Evolutionary conservation across 30 jellyfish, hydroid and myxozoan genomes (phyloP), one percentile per base, ranked within the genome.

Genomic region (Aurelia aurita complex sp. Pacific): DNA sequence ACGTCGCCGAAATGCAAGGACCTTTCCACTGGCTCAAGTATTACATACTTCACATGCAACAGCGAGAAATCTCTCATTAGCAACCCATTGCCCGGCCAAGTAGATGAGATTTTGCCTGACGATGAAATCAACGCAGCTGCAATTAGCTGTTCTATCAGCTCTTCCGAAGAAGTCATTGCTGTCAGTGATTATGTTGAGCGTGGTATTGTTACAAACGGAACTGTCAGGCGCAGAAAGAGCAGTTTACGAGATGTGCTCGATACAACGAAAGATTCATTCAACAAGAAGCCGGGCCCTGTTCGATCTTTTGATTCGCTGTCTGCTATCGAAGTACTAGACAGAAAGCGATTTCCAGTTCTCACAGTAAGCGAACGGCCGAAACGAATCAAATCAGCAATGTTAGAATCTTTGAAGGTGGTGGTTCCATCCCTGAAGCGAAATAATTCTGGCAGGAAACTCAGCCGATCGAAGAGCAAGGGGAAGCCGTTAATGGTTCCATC

Each of bases 61-160:
- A 62, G 84, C 4, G 76, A 65, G 16, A 65, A 29, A 5, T 36
- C 76, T 12, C 18, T 42, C 32, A 29, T 69, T 13, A 70, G 52
- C 19, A 67, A 46, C 43, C 46, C 10, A 12, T 52, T 84, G 75
- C 93, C 93, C 6, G 93, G 93, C 6, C 93, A 73, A 29, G 93
- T 74, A 4, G 53, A 68, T 10, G 63, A 40, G 9, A 16, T 50
- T 13, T 50, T 3, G 42, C 34, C 74, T 66, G 29, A 15, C 5
- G 81, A 80, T 15, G 90, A 80, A 38, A 33, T 18, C n/a, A 38
- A 18, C 16, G 9, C 23, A 19, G 73, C 51, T 40, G 55, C 17
- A 50, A 53, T 17, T 18, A 13, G 34, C 51, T 40, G 51, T 9
- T 50, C 51, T 5, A 1, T 55, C 1, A 12, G 50, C 19, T 19